Percentiles rank a stretch among this genome's conserved stretches.
Conservation (phyloP, 2,797 vertebrate species). For the Coreius guichenoti region DNA sequence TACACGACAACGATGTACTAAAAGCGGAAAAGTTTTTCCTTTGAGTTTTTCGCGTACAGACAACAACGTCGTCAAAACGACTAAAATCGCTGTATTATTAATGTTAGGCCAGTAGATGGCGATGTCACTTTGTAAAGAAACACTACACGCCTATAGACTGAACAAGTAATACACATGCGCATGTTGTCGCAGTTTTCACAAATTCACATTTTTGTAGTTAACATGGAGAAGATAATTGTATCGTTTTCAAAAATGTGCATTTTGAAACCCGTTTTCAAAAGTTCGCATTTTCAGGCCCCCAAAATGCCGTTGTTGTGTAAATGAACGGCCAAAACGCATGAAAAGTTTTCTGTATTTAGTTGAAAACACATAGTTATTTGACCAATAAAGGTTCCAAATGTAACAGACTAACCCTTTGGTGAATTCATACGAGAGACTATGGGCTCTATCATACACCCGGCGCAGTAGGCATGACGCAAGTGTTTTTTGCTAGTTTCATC, state of each 20-base stretch:
- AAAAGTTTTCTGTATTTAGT: neutral
- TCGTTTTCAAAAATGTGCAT: neutral
- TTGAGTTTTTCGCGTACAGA: neutral
- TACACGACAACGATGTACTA: neutral
- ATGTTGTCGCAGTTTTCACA: no score
- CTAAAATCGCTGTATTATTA: neutral
- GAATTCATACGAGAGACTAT: neutral
- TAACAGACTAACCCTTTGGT: no score
- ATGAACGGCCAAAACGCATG: neutral
- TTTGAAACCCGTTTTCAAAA: no score
- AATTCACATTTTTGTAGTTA: neutral
- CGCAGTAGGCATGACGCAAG: no score
- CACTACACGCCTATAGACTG: neutral
- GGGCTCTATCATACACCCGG: no score
- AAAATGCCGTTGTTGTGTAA: neutral
- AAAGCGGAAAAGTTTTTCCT: neutral
- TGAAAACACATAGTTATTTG: neutral
- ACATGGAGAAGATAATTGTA: neutral
- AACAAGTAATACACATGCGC: neutral
- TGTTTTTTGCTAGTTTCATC: no score
- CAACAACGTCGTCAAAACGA: neutral
- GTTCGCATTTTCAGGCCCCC: neutral
- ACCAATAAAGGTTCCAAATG: neutral
- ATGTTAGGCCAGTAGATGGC: neutral
- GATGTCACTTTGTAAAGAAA: neutral